Percentiles rank a stretch among this genome's conserved stretches.
Conservation (phyloP, 2,888 invertebrate genomes). For the Limenitis camilla region DNA sequence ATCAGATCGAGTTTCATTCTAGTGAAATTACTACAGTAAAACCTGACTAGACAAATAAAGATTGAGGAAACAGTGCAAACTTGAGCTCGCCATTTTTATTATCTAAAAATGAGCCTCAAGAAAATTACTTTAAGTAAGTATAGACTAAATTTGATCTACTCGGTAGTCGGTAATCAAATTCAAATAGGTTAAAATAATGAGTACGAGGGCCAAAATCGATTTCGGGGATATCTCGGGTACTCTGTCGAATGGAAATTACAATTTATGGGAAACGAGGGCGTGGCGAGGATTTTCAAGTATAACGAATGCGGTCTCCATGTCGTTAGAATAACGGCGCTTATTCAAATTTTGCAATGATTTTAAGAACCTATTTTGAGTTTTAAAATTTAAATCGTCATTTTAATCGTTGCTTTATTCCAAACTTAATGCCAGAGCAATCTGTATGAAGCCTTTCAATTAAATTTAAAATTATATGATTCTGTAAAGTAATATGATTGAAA, state of each 20-base stretch:
- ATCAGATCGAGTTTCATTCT: background rate
- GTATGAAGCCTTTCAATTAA: no score
- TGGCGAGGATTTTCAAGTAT: constrained; percentile 23
- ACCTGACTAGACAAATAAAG: constrained; percentile 3
- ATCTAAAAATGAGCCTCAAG: constrained; percentile 36
- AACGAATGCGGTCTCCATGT: constrained; percentile 7
- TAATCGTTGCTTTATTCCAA: no score
- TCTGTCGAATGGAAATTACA: constrained; percentile 29
- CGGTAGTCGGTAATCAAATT: constrained; percentile 25
- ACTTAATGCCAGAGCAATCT: no score
- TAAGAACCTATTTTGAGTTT: no score
- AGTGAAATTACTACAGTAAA: background rate
- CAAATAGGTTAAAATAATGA: constrained; percentile 29
- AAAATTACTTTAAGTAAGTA: constrained; percentile 33
- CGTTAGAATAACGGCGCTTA: constrained; percentile 14
- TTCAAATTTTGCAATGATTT: constrained; percentile 12
- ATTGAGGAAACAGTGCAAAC: constrained; percentile 1
- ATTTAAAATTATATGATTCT: no score
- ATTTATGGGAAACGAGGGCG: constrained; percentile 27
- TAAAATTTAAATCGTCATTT: no score
- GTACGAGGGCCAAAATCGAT: constrained; percentile 30
- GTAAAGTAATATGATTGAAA: no score
- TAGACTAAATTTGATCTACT: constrained; percentile 24
- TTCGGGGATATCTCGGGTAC: constrained; percentile 25
- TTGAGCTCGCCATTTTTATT: constrained; percentile 30